Conservation (phyloP, 1,140 invertebrate species). For the Hypothenemus hampei region DNA sequence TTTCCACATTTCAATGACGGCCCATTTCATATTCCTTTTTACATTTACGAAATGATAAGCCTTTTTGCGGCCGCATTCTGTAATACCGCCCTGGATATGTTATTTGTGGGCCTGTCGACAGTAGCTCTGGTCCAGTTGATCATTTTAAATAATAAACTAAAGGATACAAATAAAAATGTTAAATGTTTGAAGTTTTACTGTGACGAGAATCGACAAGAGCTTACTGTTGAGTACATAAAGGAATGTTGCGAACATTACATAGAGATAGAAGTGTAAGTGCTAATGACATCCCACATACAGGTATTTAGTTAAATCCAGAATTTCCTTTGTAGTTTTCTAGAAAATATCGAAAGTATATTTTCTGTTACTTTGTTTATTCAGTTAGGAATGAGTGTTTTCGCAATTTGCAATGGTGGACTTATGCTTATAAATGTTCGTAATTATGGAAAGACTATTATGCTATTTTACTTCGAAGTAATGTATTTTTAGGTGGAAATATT, state of each 20-base stretch:
- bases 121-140: constrained; percentile 21
- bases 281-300: neutral
- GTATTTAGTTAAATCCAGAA: neutral
- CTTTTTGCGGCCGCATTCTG: constrained; percentile 12
- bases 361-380: constrained; percentile 34
- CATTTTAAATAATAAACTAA: constrained; percentile 25
- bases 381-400: constrained; percentile 36
- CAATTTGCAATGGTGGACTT: constrained; percentile 39
- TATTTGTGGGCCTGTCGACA: constrained; percentile 15
- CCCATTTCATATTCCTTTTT: constrained; percentile 17
- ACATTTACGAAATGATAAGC: constrained; percentile 16
- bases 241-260: constrained; percentile 17
- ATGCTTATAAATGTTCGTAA: constrained; percentile 16
- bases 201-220: neutral
- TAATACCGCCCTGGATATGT: constrained; percentile 25
- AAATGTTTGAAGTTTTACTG: neutral
- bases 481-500: constrained; percentile 6
- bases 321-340: constrained; percentile 28
- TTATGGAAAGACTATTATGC: neutral
- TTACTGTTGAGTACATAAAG: constrained; percentile 1
- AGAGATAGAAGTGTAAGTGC: constrained; percentile 16
- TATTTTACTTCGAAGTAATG: neutral
- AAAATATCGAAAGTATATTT: constrained; percentile 35
- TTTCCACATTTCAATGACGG: constrained; percentile 21
- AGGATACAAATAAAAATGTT: constrained; percentile 16